phyloP scores from a whole-genome alignment of 2,797 vertebrate species.

The Xiphophorus birchmanni region DNA sequence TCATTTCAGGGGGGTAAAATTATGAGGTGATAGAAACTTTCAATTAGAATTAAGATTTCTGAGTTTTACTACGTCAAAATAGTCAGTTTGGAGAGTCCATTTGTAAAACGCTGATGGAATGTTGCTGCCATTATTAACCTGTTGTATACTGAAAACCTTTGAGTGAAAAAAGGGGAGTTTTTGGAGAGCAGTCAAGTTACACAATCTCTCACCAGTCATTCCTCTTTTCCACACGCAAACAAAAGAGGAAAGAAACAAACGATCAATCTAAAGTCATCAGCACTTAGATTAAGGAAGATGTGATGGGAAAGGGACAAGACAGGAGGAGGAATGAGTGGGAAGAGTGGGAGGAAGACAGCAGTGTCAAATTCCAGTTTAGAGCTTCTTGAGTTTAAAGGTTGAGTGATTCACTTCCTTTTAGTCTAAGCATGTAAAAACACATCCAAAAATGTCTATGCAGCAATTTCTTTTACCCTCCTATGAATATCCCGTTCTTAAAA shows the following conservation, averaged over 20 bases:
- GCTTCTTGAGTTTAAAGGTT: slow-evolving; percentile 22
- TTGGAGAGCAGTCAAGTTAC: slow-evolving; percentile 49
- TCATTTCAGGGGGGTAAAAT: background rate
- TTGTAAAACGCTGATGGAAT: background rate
- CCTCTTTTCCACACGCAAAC: slow-evolving; percentile 17
- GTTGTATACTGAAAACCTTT: background rate
- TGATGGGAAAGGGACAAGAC: background rate
- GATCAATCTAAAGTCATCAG: slow-evolving; percentile 54
- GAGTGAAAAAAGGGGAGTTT: slow-evolving; percentile 11
- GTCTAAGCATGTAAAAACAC: background rate
- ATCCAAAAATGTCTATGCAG: background rate
- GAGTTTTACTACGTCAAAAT: background rate
- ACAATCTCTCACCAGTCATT: slow-evolving; percentile 42
- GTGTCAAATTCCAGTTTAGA: slow-evolving; percentile 44
- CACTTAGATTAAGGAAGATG: slow-evolving; percentile 15
- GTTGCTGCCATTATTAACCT: background rate
- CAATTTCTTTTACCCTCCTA: background rate
- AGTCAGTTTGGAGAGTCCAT: background rate
- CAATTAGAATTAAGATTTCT: background rate
- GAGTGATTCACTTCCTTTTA: no score
- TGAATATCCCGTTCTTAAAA: background rate
- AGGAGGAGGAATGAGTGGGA: slow-evolving; percentile 22
- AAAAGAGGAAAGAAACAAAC: slow-evolving; percentile 28
- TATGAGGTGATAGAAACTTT: background rate
- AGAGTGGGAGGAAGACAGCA: slow-evolving; percentile 24